Evolutionary conservation across 2,888 invertebrate genomes (phyloP).

Genomic region (Drosophila rellima): DNA sequence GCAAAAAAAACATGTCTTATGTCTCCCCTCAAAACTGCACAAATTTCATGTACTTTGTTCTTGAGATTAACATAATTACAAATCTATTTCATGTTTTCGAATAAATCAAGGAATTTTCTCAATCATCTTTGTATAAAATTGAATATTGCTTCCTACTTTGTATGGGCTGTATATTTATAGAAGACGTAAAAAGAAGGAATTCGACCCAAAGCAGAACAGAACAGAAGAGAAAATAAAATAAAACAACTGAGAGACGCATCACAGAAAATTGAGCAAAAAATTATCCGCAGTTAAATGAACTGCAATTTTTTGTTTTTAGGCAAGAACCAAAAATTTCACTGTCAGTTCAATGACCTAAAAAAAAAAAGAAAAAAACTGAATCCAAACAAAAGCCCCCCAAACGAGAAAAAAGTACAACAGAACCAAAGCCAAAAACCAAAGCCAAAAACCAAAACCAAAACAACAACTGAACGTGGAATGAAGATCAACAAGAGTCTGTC

Average conservation of each 20-base stretch:
- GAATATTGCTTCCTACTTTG: neutral
- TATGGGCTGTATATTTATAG: neutral
- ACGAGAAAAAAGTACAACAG: slow-evolving; percentile 53
- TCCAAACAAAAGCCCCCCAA: slow-evolving; percentile 72
- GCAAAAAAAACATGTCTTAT: too few relatives aligned
- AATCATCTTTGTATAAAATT: neutral
- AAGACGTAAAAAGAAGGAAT: slow-evolving; percentile 1
- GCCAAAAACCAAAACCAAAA: slow-evolving; percentile 47
- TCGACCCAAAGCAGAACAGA: slow-evolving; percentile 6
- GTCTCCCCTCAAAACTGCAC: too few relatives aligned
- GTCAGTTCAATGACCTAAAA: slow-evolving; percentile 76
- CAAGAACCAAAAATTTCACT: slow-evolving; percentile 61
- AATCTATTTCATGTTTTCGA: too few relatives aligned
- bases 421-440: slow-evolving; percentile 66
- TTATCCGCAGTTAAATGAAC: slow-evolving; percentile 68
- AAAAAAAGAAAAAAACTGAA: slow-evolving; percentile 34
- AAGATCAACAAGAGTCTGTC: slow-evolving; percentile 59
- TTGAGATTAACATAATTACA: too few relatives aligned
- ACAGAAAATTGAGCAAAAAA: slow-evolving; percentile 58
- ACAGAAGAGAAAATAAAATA: neutral
- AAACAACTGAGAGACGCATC: slow-evolving; percentile 16
- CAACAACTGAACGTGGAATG: slow-evolving; percentile 38
- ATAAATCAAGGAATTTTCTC: neutral
- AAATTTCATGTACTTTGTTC: too few relatives aligned
- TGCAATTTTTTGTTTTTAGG: slow-evolving; percentile 80